Percentiles rank a stretch among this genome's conserved stretches.
Evolutionary conservation across 2,797 vertebrate genomes (phyloP).

Genomic region (Sebastes oblongus): DNA sequence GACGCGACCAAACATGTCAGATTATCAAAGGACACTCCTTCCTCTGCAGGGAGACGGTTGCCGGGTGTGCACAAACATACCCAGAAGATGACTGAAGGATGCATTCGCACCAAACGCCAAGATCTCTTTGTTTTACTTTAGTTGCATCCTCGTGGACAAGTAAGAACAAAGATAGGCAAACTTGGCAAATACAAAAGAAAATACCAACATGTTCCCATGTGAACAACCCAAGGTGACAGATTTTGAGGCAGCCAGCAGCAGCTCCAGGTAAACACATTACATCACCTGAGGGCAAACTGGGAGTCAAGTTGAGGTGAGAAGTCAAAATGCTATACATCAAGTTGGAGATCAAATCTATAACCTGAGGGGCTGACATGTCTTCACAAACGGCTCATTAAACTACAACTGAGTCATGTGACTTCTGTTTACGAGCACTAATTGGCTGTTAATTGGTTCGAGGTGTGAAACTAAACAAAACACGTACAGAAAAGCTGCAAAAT

Average conservation of each 20-base stretch:
- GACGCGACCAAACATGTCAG: constrained; percentile 49
- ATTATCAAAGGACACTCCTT: constrained; percentile 19
- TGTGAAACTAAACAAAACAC: not conserved
- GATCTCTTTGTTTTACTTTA: not conserved
- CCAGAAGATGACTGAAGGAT: too few species aligned
- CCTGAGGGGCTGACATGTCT: not conserved
- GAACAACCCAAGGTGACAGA: not conserved
- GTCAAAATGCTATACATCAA: not conserved
- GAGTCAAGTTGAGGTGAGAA: not conserved
- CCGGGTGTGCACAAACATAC: not conserved
- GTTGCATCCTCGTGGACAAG: not conserved
- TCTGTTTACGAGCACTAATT: not conserved
- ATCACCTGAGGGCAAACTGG: not conserved
- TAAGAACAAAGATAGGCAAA: not conserved
- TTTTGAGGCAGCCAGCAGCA: not conserved
- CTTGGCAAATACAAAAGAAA: not conserved
- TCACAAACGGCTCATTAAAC: not conserved
- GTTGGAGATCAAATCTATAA: not conserved
- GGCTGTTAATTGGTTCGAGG: not conserved
- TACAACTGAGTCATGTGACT: not conserved
- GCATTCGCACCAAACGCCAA: not conserved
- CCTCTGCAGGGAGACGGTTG: constrained; percentile 21
- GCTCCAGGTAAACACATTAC: not conserved
- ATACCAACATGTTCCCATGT: not conserved
- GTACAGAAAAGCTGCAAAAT: not conserved